These are phyloP conservation scores for Homalodisca vitripennis DNA, from an alignment of 1,140 invertebrate genomes.

Conservation along the genomic window DNA sequence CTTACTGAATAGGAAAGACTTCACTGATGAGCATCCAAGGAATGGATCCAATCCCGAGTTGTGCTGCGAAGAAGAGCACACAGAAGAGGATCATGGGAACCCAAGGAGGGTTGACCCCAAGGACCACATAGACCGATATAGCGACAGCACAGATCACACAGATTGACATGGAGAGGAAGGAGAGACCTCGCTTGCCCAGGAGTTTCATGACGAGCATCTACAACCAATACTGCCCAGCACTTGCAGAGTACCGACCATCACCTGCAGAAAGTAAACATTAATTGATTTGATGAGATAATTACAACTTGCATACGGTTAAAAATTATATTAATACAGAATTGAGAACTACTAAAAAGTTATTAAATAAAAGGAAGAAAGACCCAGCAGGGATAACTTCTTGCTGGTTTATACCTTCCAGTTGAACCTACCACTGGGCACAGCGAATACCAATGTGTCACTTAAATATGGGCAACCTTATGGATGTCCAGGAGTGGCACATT, in stretches of 20 bases:
- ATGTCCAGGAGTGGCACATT: no score
- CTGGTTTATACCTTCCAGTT: no score
- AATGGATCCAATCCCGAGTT: slow-evolving; percentile 32
- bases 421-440: no score
- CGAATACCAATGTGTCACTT: no score
- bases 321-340: no score
- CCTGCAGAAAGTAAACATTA: slow-evolving; percentile 34
- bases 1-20: slow-evolving; percentile 38
- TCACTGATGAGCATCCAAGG: slow-evolving; percentile 40
- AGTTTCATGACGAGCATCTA: slow-evolving; percentile 31
- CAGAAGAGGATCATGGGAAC: slow-evolving; percentile 32
- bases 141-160: slow-evolving; percentile 29
- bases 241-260: slow-evolving; percentile 28
- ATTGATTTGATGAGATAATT: no score
- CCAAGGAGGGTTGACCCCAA: slow-evolving; percentile 16
- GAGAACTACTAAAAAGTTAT: no score
- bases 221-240: slow-evolving; percentile 27
- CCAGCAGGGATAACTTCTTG: no score
- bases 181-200: slow-evolving; percentile 45
- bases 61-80: slow-evolving; percentile 30
- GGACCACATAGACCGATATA: neutral
- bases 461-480: no score
- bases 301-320: no score
- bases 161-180: slow-evolving; percentile 39
- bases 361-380: no score